Evolutionary conservation across 2,113 vertebrate species (phyloP), one percentile per base, ranked within the genome.

Genomic region (Macaca mulatta): DNA sequence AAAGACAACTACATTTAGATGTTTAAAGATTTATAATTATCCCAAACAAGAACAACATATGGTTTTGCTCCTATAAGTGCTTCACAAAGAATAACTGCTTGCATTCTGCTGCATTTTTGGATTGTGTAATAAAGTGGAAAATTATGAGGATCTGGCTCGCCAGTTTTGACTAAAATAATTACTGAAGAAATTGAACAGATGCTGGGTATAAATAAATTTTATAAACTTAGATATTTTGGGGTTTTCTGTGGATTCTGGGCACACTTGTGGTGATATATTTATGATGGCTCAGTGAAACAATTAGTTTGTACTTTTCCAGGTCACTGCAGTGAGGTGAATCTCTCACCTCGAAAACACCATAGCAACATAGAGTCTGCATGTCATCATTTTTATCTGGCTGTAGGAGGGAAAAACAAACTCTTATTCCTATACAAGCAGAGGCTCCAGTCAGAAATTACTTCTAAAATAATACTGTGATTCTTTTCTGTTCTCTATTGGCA

Each of bases 131-230:
- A 96, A 92, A 84, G 70, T 70, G 2, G 67, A 89, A 97, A 97
- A 94, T 83, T 83, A 94, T 94, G 45, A 97, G 35, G 22, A 77
- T 82, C 23, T 92, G 35, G 38, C 22, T 90, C 25, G 95, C 80
- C 23, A 78, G 45, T 57, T 95, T 94, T 93, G 69, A 27, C 27
- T 93, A 78, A 97, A 97, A 97, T 89, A 96, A 96, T 95, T 96
- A 91, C 90, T 94, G 83, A 70, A 92, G 96, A 93, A 93, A 50
- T 13, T 4, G 18, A 97, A 83, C 94, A 97, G 97, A 95, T 93
- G 84, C 74, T 83, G 12, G n/a, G 85, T 94, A 95, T 97, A 85
- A 96, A 97, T 95, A 97, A 69, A 89, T 84, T 67, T 79, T 43
- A 88, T 94, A 82, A 88, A 79, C 35, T 95, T 69, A 85, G 52